These are phyloP conservation scores for Rhodeus uyekii DNA, from an alignment of 2,797 vertebrate species.

Conservation along the genomic window DNA sequence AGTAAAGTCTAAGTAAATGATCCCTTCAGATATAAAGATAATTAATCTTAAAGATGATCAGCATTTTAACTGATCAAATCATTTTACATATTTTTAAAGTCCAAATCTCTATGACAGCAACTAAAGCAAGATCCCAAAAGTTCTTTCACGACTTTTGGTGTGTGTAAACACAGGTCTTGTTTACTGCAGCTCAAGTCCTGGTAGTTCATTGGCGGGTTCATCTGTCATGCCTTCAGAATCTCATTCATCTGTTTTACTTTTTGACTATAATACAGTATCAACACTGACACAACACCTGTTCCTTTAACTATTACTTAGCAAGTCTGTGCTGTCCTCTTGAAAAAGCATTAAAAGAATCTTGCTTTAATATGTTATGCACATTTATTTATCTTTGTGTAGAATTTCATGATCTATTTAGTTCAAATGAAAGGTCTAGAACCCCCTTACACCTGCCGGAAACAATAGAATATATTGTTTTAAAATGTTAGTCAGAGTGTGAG, in stretches of 20 bases:
- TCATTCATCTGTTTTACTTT: not conserved
- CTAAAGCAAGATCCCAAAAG: constrained; percentile 45
- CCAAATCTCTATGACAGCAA: not conserved
- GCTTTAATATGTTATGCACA: not conserved
- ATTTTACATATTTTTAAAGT: not conserved
- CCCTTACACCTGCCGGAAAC: not conserved
- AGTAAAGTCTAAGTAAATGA: not conserved
- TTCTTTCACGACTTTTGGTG: no score
- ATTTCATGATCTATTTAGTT: not conserved
- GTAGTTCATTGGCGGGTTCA: not conserved
- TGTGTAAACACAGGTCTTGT: not conserved
- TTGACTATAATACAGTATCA: not conserved
- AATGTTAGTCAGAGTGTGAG: not conserved
- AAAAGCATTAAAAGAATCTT: not conserved
- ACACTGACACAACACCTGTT: not conserved
- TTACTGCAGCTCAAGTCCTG: not conserved
- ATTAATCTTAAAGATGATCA: no score
- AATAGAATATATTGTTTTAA: not conserved
- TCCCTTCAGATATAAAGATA: not conserved
- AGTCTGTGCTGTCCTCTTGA: not conserved
- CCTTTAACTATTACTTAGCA: not conserved
- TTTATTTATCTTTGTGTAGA: not conserved
- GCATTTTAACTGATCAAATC: not conserved
- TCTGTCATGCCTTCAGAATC: not conserved
- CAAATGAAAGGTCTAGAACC: not conserved